Base-by-base conservation (phyloP, 1,140 invertebrate genomes). In the Drosophila watanabei region DNA sequence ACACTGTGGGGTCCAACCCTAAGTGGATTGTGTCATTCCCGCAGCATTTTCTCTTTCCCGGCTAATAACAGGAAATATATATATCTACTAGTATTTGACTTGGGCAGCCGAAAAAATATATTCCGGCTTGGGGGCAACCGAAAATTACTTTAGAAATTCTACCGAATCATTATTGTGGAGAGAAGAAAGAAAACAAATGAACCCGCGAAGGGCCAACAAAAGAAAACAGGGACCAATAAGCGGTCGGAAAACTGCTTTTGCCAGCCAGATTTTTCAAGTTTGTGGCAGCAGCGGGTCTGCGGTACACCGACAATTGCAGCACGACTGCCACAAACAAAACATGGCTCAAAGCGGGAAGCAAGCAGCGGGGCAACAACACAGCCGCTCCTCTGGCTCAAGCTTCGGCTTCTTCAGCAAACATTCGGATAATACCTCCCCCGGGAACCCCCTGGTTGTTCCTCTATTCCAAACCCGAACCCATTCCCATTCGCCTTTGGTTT, bases 111-210 rank as follows among this genome's bases (percentile, higher is more conserved):
- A 75, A 81, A 73, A 69, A 60, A 63, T 24, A 24, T 48, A 14
- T 52, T 69, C 4, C 78, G 61, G 66, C 80, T 80, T 46, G 73
- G 51, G 82, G 80, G 80, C 81, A 79, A 71, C 71, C 66, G 57
- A 52, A 83, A 79, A 80, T 87, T 79, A 61, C 75, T 85, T 82
- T 89, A 89, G 85, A 89, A 81, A 88, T 90, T 89, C 85, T 90
- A 71, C 43, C 46, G 33, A 51, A 60, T 49, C 56, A 62, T 30
- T 51, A 63, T 57, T 35, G 58, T 63, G 61, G 48, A 56, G 73
- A 77, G 54, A 72, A 84, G 49, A 76, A 79, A 85, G 63, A 73
- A 73, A 73, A 60, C 54, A 73, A 73, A 71, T 71, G 65, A 71
- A 46, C 39, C 49, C 68, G 1, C n/a, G 62, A 70, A 70, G 60